Evolutionary conservation across 2,113 vertebrate species (phyloP).

Genomic region (Labeo rohita): DNA sequence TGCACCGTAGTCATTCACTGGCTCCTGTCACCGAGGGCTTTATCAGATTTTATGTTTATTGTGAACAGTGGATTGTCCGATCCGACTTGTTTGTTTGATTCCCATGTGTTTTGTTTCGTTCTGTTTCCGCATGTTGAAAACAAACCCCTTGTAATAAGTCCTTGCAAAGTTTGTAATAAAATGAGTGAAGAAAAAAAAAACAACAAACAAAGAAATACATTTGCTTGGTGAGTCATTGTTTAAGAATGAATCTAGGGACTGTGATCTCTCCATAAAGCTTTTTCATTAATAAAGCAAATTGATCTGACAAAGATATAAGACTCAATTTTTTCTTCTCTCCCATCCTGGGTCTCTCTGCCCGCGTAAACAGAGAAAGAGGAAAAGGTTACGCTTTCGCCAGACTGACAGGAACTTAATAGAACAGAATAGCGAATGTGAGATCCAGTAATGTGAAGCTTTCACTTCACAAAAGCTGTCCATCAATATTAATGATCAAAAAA

Average conservation of each 20-base stretch:
- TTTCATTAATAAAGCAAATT: slow-evolving; percentile 45
- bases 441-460: slow-evolving; percentile 28
- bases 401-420: slow-evolving; percentile 18
- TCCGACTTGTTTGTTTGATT: slow-evolving; percentile 54
- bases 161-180: slow-evolving; percentile 98
- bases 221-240: slow-evolving; percentile 56
- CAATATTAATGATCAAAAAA: slow-evolving; percentile 47
- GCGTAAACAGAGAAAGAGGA: background rate
- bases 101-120: slow-evolving; percentile 64
- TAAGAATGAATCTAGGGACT: slow-evolving; percentile 34
- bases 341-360: background rate
- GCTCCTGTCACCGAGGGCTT: slow-evolving; percentile 82
- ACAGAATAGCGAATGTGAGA: slow-evolving; percentile 32
- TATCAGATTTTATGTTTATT: slow-evolving; percentile 72
- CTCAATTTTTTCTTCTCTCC: background rate
- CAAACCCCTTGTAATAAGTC: slow-evolving; percentile 96
- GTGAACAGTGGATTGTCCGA: slow-evolving; percentile 54
- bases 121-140: slow-evolving; percentile 84
- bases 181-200: slow-evolving; percentile 81
- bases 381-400: background rate
- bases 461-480: slow-evolving; percentile 36
- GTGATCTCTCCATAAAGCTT: slow-evolving; percentile 24
- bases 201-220: slow-evolving; percentile 66
- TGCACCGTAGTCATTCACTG: slow-evolving; percentile 83
- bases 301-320: slow-evolving; percentile 36